Evolutionary conservation across 2,888 invertebrate species (phyloP).

Genomic region (Limulus polyphemus): DNA sequence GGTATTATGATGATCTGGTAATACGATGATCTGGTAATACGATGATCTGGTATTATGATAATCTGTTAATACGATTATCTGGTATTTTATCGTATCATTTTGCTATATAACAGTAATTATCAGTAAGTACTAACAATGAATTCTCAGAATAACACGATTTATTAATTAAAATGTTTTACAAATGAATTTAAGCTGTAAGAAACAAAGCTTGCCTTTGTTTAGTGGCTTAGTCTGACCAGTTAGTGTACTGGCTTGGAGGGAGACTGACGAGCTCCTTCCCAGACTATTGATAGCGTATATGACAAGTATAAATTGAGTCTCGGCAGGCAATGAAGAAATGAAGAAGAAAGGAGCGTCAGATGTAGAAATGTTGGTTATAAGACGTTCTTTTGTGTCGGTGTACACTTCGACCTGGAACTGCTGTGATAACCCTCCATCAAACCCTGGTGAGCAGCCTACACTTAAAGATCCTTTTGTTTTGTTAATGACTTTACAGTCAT

Average conservation of each 20-base stretch:
- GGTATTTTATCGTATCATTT: too few relatives aligned
- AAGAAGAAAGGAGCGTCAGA: constrained; percentile 18
- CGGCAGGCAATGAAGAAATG: constrained; percentile 21
- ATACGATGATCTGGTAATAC: too few relatives aligned
- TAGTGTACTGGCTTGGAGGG: constrained; percentile 19
- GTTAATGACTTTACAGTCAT: constrained; percentile 75
- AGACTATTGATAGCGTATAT: constrained; percentile 28
- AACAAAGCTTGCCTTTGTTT: too few relatives aligned
- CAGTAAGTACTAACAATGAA: too few relatives aligned
- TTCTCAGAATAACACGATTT: too few relatives aligned
- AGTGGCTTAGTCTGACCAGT: too few relatives aligned
- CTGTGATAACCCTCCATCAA: constrained; percentile 80
- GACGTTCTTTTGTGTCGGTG: constrained; percentile 18
- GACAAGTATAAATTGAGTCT: constrained; percentile 21
- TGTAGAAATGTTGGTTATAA: constrained; percentile 21
- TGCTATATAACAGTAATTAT: too few relatives aligned
- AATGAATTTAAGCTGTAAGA: too few relatives aligned
- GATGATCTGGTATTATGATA: too few relatives aligned
- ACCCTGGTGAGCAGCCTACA: constrained; percentile 74
- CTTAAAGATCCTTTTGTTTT: constrained; percentile 69
- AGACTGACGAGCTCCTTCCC: constrained; percentile 24
- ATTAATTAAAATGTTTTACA: too few relatives aligned
- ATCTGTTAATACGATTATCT: too few relatives aligned
- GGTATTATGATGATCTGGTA: too few relatives aligned
- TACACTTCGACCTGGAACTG: constrained; percentile 63